These are phyloP conservation scores for Chinchilla lanigera DNA, from an alignment of 2,113 vertebrate species.

Conservation along the genomic window DNA sequence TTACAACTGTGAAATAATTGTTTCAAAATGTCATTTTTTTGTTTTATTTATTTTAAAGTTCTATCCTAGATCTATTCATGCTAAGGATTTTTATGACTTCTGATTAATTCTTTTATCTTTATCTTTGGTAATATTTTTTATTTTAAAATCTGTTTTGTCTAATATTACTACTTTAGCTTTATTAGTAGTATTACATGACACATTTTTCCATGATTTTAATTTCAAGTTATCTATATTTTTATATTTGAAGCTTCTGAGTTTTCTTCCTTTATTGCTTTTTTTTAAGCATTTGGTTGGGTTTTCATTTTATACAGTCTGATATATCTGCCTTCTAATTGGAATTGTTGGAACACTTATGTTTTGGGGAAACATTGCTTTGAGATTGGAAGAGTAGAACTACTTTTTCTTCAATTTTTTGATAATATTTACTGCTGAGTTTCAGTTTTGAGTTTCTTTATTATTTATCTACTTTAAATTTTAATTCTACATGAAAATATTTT, in stretches of 20 bases:
- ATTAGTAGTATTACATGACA: background rate
- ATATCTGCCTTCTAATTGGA: background rate
- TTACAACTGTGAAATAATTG: background rate
- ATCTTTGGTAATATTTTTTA: background rate
- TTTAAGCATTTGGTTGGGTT: background rate
- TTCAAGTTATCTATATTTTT: background rate
- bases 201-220: background rate
- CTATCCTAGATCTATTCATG: background rate
- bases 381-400: background rate
- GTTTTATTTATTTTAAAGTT: background rate
- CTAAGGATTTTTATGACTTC: background rate
- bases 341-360: background rate
- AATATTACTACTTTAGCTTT: background rate
- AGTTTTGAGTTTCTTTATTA: constrained; percentile 40
- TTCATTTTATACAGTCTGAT: background rate
- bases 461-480: background rate
- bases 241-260: background rate
- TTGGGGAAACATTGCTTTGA: constrained; percentile 15
- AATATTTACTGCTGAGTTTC: background rate
- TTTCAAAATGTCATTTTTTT: background rate
- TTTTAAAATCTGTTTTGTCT: background rate
- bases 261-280: background rate
- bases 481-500: background rate
- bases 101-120: constrained; percentile 8
- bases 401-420: constrained; percentile 1